Evolutionary conservation across 1,140 invertebrate species (phyloP), one percentile per base, ranked within the genome.

Genomic region (Calycopis cecrops): DNA sequence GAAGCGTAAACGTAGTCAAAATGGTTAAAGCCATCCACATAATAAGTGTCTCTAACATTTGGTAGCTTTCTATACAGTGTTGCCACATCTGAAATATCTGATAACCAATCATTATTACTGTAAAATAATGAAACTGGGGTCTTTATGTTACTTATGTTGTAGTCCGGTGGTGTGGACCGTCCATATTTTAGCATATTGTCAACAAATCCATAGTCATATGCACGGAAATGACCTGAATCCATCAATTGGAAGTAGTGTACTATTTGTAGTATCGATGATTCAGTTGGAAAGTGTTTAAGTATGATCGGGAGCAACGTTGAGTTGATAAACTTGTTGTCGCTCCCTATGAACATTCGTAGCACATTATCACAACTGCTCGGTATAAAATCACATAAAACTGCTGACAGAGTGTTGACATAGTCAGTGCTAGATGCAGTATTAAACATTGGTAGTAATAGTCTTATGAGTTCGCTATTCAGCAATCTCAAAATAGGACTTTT

Each of bases 221-320:
- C 80, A n/a, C 72, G 67, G 50, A 85, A 85, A 10, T 65, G 67
- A 1, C 85, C 65, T 0, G 86, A 89, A n/a, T 87, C 76, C 10
- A 89, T 89, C 16, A 91, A 80, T 66, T 93, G 93, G 0, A 90
- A 91, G 62, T 89, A 94, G 67, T 95, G 93, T 16, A 94, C 85
- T n/a, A 97, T 79, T 69, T 96, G 94, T 65, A 92, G 90, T 49
- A 91, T 91, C 0, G 94, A 94, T 0, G 94, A 91, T 6, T 94
- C 94, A 4, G 94, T 92, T 1, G 96, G 95, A n/a, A 91, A 89
- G 68, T 97, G 94, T 0, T 91, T 90, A 16, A 93, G 84, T 61
- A 96, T 93, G 0, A 96, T 90, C 0, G 93, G 89, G 7, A 94
- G 63, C 66, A 93, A 72, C 61, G 80, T 82, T 37, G 62, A 79